Percentiles rank a stretch among this genome's conserved stretches.
Conservation (phyloP, 2,797 vertebrate genomes). For the Acestrorhynchus altus region DNA sequence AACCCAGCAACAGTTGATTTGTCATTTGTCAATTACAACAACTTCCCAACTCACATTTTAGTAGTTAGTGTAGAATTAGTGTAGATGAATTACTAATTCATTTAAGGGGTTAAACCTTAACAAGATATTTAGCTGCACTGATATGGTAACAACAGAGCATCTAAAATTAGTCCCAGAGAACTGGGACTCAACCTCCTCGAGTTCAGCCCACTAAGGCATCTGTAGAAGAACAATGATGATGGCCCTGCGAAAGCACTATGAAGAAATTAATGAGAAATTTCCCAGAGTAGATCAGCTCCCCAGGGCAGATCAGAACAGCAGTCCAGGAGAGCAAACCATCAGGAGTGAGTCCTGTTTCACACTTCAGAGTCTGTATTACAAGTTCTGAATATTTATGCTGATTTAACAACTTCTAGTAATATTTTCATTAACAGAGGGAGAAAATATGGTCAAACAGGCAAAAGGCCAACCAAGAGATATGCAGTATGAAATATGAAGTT, state of each 20-base stretch:
- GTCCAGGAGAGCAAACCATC: neutral
- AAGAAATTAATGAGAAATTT: constrained; percentile 32
- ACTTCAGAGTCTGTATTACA: neutral
- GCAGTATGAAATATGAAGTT: too few species aligned
- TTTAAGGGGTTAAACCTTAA: too few species aligned
- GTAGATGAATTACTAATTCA: too few species aligned
- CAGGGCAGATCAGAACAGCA: neutral
- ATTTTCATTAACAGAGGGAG: too few species aligned
- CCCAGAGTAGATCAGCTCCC: constrained; percentile 22
- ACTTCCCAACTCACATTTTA: too few species aligned
- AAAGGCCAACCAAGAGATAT: neutral
- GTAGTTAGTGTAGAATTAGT: too few species aligned
- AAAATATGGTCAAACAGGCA: too few species aligned
- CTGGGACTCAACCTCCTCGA: constrained; percentile 4
- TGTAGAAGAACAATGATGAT: constrained; percentile 24
- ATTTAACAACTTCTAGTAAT: neutral
- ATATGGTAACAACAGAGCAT: neutral
- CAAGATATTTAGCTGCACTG: too few species aligned
- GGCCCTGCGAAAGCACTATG: neutral
- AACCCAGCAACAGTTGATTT: too few species aligned
- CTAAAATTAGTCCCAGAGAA: constrained; percentile 28
- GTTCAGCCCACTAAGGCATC: neutral
- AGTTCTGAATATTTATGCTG: neutral
- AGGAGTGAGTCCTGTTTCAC: neutral
- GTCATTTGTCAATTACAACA: too few species aligned